Evolutionary conservation across 92 coral and sea anemone genomes (phyloP), one percentile per base, ranked within the genome.

Genomic region (Porites lobata): DNA sequence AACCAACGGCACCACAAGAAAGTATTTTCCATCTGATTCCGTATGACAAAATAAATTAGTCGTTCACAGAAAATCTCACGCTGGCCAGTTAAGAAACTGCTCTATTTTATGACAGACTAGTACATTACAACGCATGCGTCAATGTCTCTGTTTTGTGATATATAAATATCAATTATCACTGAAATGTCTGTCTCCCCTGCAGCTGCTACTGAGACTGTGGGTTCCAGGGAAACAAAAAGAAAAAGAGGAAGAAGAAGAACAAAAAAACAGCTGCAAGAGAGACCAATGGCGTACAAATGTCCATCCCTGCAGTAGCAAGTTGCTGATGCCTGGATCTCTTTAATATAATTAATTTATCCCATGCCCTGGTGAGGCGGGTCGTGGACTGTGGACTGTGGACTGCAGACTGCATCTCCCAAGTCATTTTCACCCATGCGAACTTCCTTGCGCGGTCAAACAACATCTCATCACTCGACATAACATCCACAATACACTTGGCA

Each of bases 121-220:
- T 13, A 72, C 57, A 15, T 72, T 72, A 14, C 47, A 38, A 38
- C 47, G 47, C 47, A 38, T 22, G 24, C 24, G 5, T 50, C 24
- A 50, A 50, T n/a, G 26, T 50, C 9, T 2, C 50, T 72, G 47
- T 72, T 32, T 70, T 70, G 53, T 43, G 75, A 32, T 70, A 70
- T 56, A 18, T 13, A 70, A 70, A 70, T 70, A 70, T 70, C 75
- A 70, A 70, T 53, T 70, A 11, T 32, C 18, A 26, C 72, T 68
- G 15, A 56, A 10, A 38, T 38, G 47, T 38, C 15, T 1, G 14
- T 32, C 50, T 32, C 20, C 75, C 9, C 20, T 14, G 75, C 18
- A 70, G 50, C 52, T 70, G 75, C 14, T 38, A 14, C 14, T 10
- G 11, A 14, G 15, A 10, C 12, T 56, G 61, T 10, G 61, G 11